These are phyloP conservation scores for Trimorus sp. DNA, from an alignment of 2,888 invertebrate genomes.

Conservation along the genomic window DNA sequence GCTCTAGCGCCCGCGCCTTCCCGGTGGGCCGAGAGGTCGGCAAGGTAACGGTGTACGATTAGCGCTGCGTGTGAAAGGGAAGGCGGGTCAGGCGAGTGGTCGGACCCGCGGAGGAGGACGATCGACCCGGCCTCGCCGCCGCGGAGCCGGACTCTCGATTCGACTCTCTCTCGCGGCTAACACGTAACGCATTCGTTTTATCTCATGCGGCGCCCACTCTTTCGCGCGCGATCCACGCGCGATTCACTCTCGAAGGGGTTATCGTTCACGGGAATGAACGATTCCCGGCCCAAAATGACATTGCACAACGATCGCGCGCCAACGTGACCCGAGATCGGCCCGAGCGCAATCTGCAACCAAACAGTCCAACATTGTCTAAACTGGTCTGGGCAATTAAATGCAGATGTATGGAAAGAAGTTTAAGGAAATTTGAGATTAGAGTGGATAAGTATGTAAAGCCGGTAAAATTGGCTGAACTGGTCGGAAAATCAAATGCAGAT, in stretches of 20 bases:
- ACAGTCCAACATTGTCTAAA: too few species aligned
- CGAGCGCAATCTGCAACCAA: too few species aligned
- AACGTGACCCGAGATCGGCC: too few species aligned
- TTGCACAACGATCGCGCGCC: conserved; percentile 10
- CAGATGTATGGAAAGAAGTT: too few species aligned
- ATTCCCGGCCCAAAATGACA: conserved; percentile 30
- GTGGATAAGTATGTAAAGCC: too few species aligned
- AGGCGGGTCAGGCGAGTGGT: conserved; percentile 78
- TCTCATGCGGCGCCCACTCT: conserved; percentile 67
- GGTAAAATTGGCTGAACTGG: too few species aligned
- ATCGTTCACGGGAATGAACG: conserved; percentile 35
- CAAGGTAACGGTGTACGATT: conserved; percentile 78
- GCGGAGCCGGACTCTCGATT: conserved; percentile 67
- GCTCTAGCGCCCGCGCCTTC: conserved; percentile 65
- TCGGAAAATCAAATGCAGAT: too few species aligned
- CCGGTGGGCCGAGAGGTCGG: conserved; percentile 72
- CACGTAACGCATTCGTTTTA: conserved; percentile 73
- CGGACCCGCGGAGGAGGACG: conserved; percentile 71
- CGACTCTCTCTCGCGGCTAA: conserved; percentile 75
- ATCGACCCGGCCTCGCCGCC: conserved; percentile 71
- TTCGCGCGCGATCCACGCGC: conserved; percentile 39
- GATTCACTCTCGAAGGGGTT: conserved; percentile 47
- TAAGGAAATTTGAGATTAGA: too few species aligned
- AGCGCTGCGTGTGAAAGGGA: conserved; percentile 81
- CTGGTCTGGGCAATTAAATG: too few species aligned